These are phyloP conservation scores for Drosophila atripex DNA, from an alignment of 2,888 invertebrate species.

Conservation along the genomic window DNA sequence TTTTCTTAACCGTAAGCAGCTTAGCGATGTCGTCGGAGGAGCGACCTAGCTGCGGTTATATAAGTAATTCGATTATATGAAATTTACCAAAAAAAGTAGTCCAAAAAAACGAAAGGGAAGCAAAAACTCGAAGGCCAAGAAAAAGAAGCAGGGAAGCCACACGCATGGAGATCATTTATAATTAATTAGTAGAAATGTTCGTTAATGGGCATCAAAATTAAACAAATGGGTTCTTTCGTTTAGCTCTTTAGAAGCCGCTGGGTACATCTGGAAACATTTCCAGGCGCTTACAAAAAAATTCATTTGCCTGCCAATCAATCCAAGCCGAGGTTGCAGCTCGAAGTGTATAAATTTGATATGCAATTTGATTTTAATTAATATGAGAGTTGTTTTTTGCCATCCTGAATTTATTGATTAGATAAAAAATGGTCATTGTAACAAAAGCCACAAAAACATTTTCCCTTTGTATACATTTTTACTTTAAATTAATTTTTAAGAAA, in stretches of 20 bases:
- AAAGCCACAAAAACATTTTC: neutral
- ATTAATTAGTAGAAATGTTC: conserved; percentile 62
- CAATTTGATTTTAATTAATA: conserved; percentile 2
- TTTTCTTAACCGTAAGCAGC: conserved; percentile 65
- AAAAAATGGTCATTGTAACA: neutral
- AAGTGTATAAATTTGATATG: neutral
- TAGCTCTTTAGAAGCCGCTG: conserved; percentile 13
- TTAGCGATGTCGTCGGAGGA: conserved; percentile 66
- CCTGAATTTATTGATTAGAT: neutral
- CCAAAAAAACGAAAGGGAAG: neutral
- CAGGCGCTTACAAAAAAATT: neutral
- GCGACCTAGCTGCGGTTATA: conserved; percentile 57
- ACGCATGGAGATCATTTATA: conserved; percentile 59
- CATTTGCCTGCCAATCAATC: conserved; percentile 2
- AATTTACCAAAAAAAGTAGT: conserved; percentile 41
- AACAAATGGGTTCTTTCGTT: conserved; percentile 46
- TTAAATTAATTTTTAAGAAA: neutral
- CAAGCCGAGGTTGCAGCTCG: neutral
- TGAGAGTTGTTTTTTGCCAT: neutral
- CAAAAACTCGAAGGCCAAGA: neutral
- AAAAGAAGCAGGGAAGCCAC: conserved; percentile 17
- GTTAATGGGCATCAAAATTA: conserved; percentile 59
- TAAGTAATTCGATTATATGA: conserved; percentile 74
- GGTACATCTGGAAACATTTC: neutral
- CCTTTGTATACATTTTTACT: neutral